Evolutionary conservation across 2,888 invertebrate genomes (phyloP).

Genomic region (Drosophila meridionalis): DNA sequence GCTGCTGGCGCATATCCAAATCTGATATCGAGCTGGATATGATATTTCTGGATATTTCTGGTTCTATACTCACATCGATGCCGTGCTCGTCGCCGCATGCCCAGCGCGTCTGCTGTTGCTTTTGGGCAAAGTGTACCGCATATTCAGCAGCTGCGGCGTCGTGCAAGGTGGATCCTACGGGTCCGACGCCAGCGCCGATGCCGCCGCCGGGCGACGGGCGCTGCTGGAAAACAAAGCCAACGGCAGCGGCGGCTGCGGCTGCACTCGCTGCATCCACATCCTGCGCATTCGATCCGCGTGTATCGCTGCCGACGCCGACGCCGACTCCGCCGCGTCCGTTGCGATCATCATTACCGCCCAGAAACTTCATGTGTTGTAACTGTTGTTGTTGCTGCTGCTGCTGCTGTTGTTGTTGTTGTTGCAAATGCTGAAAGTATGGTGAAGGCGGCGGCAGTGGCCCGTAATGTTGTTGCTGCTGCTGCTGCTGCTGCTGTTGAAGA

Average conservation of each 20-base stretch:
- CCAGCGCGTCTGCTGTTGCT: conserved; percentile 90
- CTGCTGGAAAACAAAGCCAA: conserved; percentile 92
- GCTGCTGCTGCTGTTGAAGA: conserved; percentile 42
- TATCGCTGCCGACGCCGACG: conserved; percentile 47
- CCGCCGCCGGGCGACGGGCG: conserved; percentile 75
- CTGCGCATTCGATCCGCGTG: conserved; percentile 86
- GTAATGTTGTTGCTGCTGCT: conserved; percentile 45
- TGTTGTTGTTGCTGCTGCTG: conserved; percentile 70
- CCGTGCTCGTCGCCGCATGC: conserved; percentile 95
- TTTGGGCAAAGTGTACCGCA: conserved; percentile 89
- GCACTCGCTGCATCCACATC: conserved; percentile 89
- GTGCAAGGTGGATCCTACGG: conserved; percentile 84
- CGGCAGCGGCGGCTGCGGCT: conserved; percentile 88
- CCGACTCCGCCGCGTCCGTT: conserved; percentile 86
- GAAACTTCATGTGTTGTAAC: conserved; percentile 90
- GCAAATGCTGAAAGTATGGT: conserved; percentile 59
- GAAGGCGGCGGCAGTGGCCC: conserved; percentile 50
- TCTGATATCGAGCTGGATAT: background rate
- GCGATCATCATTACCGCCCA: conserved; percentile 89
- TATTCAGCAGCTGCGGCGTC: conserved; percentile 90
- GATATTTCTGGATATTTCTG: background rate
- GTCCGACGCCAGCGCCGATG: conserved; percentile 57
- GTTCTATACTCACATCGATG: conserved; percentile 90
- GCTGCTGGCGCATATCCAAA: conserved; percentile 15
- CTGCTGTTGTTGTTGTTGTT: conserved; percentile 64